Conservation (phyloP, 1,140 invertebrate species). For the Dreissena rostriformis region DNA sequence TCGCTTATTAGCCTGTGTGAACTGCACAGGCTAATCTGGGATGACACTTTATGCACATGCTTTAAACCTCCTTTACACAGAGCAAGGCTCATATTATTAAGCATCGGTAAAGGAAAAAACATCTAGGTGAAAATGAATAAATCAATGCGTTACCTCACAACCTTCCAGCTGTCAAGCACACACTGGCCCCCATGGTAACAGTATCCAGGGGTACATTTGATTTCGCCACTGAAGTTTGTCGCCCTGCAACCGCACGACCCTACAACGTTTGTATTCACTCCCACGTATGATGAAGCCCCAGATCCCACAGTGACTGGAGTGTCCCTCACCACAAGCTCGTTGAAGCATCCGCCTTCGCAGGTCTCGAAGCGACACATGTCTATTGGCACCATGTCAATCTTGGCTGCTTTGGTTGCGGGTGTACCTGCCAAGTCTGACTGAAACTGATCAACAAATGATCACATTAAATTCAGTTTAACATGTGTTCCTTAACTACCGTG, state of each 20-base stretch:
- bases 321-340: constrained; percentile 89
- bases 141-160: constrained; percentile 85
- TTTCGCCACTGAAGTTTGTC: constrained; percentile 55
- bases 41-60: neutral
- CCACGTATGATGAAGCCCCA: constrained; percentile 96
- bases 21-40: too few species aligned
- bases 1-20: too few species aligned
- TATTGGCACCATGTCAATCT: constrained; percentile 98
- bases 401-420: constrained; percentile 83
- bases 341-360: constrained; percentile 96
- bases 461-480: too few species aligned
- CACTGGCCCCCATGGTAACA: constrained; percentile 98
- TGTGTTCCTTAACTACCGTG: too few species aligned
- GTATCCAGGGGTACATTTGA: constrained; percentile 91
- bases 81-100: neutral
- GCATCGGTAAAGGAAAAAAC: neutral
- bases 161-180: constrained; percentile 87
- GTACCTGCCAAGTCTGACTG: too few species aligned
- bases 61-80: neutral
- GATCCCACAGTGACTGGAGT: constrained; percentile 96
- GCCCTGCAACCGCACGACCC: constrained; percentile 87
- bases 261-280: constrained; percentile 93
- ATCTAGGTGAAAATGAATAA: too few species aligned
- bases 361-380: constrained; percentile 97
- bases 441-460: too few species aligned